A percentile compares a stretch with the other conserved stretches of the same genome.
Conservation (phyloP, 2,888 invertebrate species). For the Ypsolopha scabrella region DNA sequence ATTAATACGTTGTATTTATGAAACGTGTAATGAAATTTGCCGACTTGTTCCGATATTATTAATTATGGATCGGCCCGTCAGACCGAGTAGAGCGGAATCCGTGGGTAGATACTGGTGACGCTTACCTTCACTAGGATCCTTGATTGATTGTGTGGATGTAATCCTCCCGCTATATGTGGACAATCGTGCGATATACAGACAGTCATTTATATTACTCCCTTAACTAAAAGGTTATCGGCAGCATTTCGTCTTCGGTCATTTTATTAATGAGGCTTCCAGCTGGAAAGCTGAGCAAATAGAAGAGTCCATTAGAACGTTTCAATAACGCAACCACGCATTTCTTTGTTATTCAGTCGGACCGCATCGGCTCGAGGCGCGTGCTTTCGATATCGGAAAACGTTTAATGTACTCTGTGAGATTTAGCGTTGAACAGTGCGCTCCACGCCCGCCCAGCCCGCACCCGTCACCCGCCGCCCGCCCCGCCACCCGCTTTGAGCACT, state of each 20-base stretch:
- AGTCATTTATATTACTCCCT: neutral
- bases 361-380: slow-evolving; percentile 37
- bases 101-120: slow-evolving; percentile 23
- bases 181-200: neutral
- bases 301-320: slow-evolving; percentile 50
- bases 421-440: slow-evolving; percentile 31
- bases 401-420: slow-evolving; percentile 57
- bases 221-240: neutral
- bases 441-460: slow-evolving; percentile 21
- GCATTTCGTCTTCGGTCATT: neutral
- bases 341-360: slow-evolving; percentile 62
- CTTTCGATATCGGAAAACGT: slow-evolving; percentile 64
- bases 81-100: slow-evolving; percentile 26
- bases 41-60: slow-evolving; percentile 26
- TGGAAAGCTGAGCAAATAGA: slow-evolving; percentile 39
- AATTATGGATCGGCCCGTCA: slow-evolving; percentile 29
- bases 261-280: slow-evolving; percentile 6
- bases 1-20: slow-evolving; percentile 23
- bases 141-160: slow-evolving; percentile 61
- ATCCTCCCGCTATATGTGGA: slow-evolving; percentile 18
- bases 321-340: slow-evolving; percentile 57
- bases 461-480: slow-evolving; percentile 13
- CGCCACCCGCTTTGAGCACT: neutral
- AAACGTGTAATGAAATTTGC: slow-evolving; percentile 28
- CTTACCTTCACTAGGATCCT: slow-evolving; percentile 45